Evolutionary conservation across 2,797 vertebrate species (phyloP), one percentile per base, ranked within the genome.

Genomic region (Ambastaia sidthimunki): DNA sequence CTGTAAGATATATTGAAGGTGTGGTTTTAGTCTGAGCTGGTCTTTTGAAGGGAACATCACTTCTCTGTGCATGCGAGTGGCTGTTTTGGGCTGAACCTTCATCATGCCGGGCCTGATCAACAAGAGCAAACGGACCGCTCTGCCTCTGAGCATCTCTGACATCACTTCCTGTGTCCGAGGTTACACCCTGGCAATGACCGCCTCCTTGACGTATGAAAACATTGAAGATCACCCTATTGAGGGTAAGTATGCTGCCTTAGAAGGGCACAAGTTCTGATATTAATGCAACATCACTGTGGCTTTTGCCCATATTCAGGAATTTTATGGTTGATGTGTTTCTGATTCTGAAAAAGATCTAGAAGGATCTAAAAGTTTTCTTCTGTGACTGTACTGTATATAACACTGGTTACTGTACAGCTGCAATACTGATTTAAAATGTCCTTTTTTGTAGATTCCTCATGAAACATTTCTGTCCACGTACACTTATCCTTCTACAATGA

Each of bases 91-190:
- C 59, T 74, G 57, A 89, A 79, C 31, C 15, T 1, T 34, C 83
- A 85, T 83, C 87, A 98, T 99, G 98, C 97, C 97, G 0, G 97
- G 98, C 83, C 94, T 99, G 83, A 91, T 99, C 59, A 98, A 97
- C 91, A 88, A 91, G 80, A 83, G 76, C 13, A 97, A 92, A 2
- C 83, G 89, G 67, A 93, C 88, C 6, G 90, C 92, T 0, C 87
- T 99, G 84, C 97, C 96, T 13, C 96, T 99, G 88, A 94, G 93
- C 0, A 82, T 94, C 0, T 97, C 96, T 0, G 95, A 98, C 68
- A 95, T 99, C 91, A 96, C 96, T 4, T 95, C 96, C 70, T 98
- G 96, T 0, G 96, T 99, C 89, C 95, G 95, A 0, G 97, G 98
- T 75, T 99, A 98, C 0, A 96, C 97, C 48, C 90, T 97, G 19